Conservation (phyloP, 2,888 invertebrate species). For the Toxonevra muliebris region DNA sequence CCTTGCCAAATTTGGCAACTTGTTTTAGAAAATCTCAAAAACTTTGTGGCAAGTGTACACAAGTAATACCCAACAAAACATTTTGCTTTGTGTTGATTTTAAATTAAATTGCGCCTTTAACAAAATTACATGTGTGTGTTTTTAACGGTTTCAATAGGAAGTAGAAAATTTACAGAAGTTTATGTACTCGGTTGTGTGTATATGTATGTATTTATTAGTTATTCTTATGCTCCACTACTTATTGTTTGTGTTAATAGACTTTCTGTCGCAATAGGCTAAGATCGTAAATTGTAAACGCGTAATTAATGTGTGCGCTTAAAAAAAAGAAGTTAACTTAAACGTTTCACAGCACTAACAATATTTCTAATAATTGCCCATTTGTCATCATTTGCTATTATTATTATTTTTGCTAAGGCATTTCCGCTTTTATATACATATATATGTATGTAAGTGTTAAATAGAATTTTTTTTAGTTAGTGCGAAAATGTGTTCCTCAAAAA, state of each 20-base stretch:
- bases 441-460: background rate
- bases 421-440: background rate
- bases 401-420: conserved; percentile 3
- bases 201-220: background rate
- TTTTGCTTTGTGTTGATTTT: background rate
- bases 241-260: no score
- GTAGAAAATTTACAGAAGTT: background rate
- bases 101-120: background rate
- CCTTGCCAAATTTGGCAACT: conserved; percentile 58
- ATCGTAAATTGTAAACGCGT: no score
- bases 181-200: background rate
- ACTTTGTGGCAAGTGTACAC: conserved; percentile 9
- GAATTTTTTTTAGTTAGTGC: background rate
- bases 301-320: no score
- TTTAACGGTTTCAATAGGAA: conserved; percentile 11
- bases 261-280: no score
- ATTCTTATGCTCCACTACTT: no score
- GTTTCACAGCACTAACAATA: conserved; percentile 15
- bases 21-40: conserved; percentile 46
- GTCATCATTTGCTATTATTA: background rate
- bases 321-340: conserved; percentile 22
- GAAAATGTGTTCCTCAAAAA: background rate
- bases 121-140: background rate
- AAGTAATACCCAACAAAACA: background rate
- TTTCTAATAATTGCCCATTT: conserved; percentile 3